Conservation (phyloP, 35 echinoderm and acorn worm species). For the Hemicentrotus pulcherrimus region DNA sequence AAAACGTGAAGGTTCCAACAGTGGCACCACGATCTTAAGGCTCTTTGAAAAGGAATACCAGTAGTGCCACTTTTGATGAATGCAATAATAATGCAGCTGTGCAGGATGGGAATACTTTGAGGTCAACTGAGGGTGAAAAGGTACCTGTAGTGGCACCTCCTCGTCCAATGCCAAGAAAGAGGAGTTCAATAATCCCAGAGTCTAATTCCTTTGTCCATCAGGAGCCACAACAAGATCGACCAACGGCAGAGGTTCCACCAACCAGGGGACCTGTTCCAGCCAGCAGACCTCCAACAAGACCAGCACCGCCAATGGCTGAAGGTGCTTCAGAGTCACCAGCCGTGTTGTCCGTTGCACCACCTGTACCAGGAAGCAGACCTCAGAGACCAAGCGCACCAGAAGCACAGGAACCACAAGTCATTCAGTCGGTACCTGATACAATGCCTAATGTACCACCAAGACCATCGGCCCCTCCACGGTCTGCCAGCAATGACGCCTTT, state of each 20-base stretch:
- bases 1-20: neutral
- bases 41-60: neutral
- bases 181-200: constrained; percentile 22
- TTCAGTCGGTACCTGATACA: neutral
- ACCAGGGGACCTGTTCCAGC: constrained; percentile 36
- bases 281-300: constrained; percentile 15
- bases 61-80: neutral
- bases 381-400: neutral
- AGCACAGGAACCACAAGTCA: neutral
- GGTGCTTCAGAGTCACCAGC: neutral
- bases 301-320: neutral
- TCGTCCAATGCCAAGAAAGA: constrained; percentile 26
- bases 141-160: neutral
- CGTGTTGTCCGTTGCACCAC: constrained; percentile 37
- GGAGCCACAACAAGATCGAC: neutral
- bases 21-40: constrained; percentile 16
- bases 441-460: constrained; percentile 43
- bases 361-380: constrained; percentile 35
- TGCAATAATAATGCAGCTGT: constrained; percentile 35
- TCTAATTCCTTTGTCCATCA: constrained; percentile 49
- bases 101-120: constrained; percentile 6
- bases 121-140: neutral
- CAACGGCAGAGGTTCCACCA: constrained; percentile 27
- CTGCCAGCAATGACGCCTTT: neutral
- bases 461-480: constrained; percentile 24